Percentiles rank a stretch among this genome's conserved stretches.
phyloP scores from a whole-genome alignment of 2,888 invertebrate genomes.

The Eupithecia vulgata region DNA sequence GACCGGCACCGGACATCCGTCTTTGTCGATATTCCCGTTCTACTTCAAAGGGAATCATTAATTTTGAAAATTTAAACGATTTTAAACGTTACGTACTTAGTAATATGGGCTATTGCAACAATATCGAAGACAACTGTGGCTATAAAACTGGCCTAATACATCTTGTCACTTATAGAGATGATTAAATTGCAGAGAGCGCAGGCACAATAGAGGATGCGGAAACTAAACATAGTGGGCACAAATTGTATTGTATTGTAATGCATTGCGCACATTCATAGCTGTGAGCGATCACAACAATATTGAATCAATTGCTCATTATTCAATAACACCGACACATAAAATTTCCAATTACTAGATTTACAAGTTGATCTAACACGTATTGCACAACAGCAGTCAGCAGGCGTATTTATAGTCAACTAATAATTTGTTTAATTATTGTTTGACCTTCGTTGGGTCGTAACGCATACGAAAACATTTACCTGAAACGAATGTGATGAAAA shows the following conservation, averaged over 20 bases:
- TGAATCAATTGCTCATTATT: slow-evolving; percentile 47
- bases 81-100: slow-evolving; percentile 65
- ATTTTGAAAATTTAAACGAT: slow-evolving; percentile 58
- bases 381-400: neutral
- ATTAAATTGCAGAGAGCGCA: slow-evolving; percentile 74
- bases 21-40: slow-evolving; percentile 83
- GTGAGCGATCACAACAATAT: slow-evolving; percentile 42
- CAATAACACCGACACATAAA: slow-evolving; percentile 43
- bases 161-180: slow-evolving; percentile 72
- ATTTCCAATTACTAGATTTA: slow-evolving; percentile 28
- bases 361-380: slow-evolving; percentile 4
- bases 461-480: slow-evolving; percentile 53
- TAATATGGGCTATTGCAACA: slow-evolving; percentile 51
- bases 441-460: slow-evolving; percentile 50
- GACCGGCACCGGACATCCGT: slow-evolving; percentile 84
- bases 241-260: slow-evolving; percentile 62
- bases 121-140: slow-evolving; percentile 44
- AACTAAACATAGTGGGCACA: slow-evolving; percentile 62
- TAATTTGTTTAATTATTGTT: slow-evolving; percentile 47
- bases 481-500: slow-evolving; percentile 60
- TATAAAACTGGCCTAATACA: slow-evolving; percentile 70
- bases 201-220: slow-evolving; percentile 69
- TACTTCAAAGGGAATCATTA: slow-evolving; percentile 78
- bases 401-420: slow-evolving; percentile 3
- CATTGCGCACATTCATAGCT: slow-evolving; percentile 39